phyloP scores from a whole-genome alignment of 1,140 invertebrate species.

The Atta colombica region DNA sequence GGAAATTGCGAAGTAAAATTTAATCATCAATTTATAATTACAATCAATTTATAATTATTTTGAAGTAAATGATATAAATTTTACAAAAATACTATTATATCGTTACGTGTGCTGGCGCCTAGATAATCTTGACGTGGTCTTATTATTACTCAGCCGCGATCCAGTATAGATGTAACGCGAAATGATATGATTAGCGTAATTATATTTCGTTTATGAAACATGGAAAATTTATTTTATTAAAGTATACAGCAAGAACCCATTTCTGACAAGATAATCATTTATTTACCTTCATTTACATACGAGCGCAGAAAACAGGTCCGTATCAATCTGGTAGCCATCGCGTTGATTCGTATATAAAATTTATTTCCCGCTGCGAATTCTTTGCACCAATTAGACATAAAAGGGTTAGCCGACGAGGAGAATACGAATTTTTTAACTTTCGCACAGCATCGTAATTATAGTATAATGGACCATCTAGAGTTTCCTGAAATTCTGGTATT shows the following conservation, averaged over 20 bases:
- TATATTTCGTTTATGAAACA: slow-evolving; percentile 30
- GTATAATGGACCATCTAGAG: slow-evolving; percentile 38
- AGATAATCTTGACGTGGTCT: slow-evolving; percentile 11
- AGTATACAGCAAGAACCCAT: slow-evolving; percentile 27
- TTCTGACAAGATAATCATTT: slow-evolving; percentile 67
- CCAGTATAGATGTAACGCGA: slow-evolving; percentile 30
- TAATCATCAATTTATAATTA: not conserved
- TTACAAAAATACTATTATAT: slow-evolving; percentile 28
- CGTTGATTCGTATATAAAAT: not conserved
- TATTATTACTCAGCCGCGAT: slow-evolving; percentile 26
- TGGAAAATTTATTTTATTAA: slow-evolving; percentile 58
- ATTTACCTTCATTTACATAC: slow-evolving; percentile 66
- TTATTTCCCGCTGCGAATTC: slow-evolving; percentile 41
- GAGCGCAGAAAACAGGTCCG: slow-evolving; percentile 49
- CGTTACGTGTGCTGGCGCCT: not conserved
- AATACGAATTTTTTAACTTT: slow-evolving; percentile 53
- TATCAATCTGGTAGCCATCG: slow-evolving; percentile 14
- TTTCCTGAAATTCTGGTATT: slow-evolving; percentile 65
- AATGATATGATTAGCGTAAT: slow-evolving; percentile 52
- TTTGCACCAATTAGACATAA: not conserved
- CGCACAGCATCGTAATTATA: slow-evolving; percentile 46
- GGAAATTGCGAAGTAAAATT: not conserved
- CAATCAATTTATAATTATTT: not conserved
- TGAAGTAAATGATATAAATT: slow-evolving; percentile 22
- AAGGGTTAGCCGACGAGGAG: not conserved